Base-by-base conservation (phyloP, 92 coral and sea anemone species). In the Siderastrea siderea region DNA sequence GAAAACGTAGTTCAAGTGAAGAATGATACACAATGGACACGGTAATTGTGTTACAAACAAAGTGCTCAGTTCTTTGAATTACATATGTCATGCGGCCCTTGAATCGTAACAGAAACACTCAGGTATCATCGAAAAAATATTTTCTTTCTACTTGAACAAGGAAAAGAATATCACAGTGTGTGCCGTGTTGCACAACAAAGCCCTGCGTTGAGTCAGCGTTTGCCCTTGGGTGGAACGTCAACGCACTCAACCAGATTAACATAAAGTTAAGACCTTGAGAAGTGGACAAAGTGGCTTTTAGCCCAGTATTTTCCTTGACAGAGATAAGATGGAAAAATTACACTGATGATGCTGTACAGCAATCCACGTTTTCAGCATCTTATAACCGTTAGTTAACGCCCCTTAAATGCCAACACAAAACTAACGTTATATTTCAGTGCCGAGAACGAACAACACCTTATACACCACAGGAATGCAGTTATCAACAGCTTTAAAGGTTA, bases 181-280 rank as follows among this genome's bases (percentile, higher is more conserved):
- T 26, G 47, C 62, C 53, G 10, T 53, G 51, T 70, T 2, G 15
- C 48, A 74, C 49, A 74, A 74, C 26, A 47, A 74, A 74, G 43
- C 62, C 68, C 81, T 77, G 55, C 15, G 26, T 77, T 46, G 81
- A 77, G 45, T 77, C 69, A 77, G 44, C 61, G 8, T 72, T 75
- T 76, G 80, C 80, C 65, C 65, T 75, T 75, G 17, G 63, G 52
- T 77, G 51, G 81, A 59, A 14, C 4, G 44, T 15, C 49, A 77
- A 77, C 53, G 46, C 38, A 57, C 44, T 60, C 38, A 15, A 26
- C 43, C 13, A 64, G 81, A 77, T 77, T 59, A 44, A 77, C 68
- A 60, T 77, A 43, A 58, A 58, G 61, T 77, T 44, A 58, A 59
- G 68, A 59, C 81, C 53, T 60, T 58, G 68, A 77, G 45, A 19